Evolutionary conservation across 2,888 invertebrate genomes (phyloP), one percentile per base, ranked within the genome.

Genomic region (Pyrrhia umbra): DNA sequence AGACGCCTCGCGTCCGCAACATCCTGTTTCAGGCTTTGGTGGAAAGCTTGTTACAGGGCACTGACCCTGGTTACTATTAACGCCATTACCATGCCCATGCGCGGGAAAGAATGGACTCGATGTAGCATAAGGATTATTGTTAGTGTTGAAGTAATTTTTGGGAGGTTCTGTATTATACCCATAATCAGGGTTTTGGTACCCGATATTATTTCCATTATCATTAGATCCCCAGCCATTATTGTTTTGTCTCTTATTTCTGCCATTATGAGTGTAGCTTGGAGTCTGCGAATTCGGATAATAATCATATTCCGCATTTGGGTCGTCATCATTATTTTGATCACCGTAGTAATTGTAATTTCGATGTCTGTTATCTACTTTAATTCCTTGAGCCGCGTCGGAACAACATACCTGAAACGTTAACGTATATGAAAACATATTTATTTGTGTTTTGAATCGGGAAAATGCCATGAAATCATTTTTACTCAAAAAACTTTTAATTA

Each of bases 1-100:
- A 69, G 90, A 83, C 61, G 86, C 88, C 68, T 94, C 92, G 23
- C 80, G 82, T 27, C 94, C 94, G 68, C 94, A 94, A 79, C 94
- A 94, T 58, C 88, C 90, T 46, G 89, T 81, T 64, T 86, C 78
- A 43, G 91, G 89, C 47, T 85, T 83, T 2, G 92, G 92, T 2
- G 91, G 90, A 25, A 86, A 83, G 76, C 85, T 90, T 64, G 88
- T 85, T 84, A 85, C 59, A 23, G 84, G 66, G 66, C 93, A 92
- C 73, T 89, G 88, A 23, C 79, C 75, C 42, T 68, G 57, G 62
- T 75, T 74, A 50, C 60, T 56, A 50, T 18, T 30, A 6, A 43
- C 59, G 5, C 47, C 60, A 49, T 49, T 21, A 59, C 45, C 56
- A 2, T 50, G 59, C 9, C 65, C 65, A 27, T 59, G 46, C 39